Percentiles rank a stretch among this genome's conserved stretches.
Evolutionary conservation across 2,888 invertebrate genomes (phyloP).

Genomic region (Biston betularia): DNA sequence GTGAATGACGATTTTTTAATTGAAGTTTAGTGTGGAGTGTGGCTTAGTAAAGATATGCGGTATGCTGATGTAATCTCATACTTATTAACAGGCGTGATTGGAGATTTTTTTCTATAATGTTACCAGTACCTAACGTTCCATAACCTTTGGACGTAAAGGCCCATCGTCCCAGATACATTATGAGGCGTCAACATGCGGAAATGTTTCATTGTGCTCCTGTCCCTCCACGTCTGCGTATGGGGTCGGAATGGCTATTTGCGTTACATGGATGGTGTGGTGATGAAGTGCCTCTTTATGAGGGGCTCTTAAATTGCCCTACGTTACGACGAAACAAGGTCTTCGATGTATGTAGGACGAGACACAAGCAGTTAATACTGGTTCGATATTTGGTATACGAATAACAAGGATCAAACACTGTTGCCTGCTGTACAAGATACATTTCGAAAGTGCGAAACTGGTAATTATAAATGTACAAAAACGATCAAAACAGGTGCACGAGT

Average conservation of each 20-base stretch:
- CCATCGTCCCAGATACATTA: constrained; percentile 62
- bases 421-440: neutral
- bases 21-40: constrained; percentile 19
- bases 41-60: neutral
- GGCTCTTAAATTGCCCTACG: constrained; percentile 58
- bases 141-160: constrained; percentile 58
- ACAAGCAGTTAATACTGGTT: neutral
- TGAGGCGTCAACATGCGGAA: constrained; percentile 75
- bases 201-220: constrained; percentile 74
- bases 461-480: constrained; percentile 48
- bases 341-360: constrained; percentile 39
- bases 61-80: neutral
- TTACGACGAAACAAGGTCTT: constrained; percentile 42
- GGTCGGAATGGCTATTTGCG: constrained; percentile 69
- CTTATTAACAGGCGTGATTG: neutral
- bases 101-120: neutral
- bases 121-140: constrained; percentile 12
- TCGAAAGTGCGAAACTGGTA: constrained; percentile 1
- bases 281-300: constrained; percentile 67
- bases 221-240: constrained; percentile 62
- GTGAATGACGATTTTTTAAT: constrained; percentile 46
- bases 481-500: constrained; percentile 57
- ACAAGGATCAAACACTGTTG: too few relatives aligned
- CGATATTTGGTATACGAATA: neutral
- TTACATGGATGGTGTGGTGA: constrained; percentile 67